A percentile compares a stretch with the other conserved stretches of the same genome.
Evolutionary conservation across 2,797 vertebrate genomes (phyloP).

Genomic region (Poliocrania exsul): DNA sequence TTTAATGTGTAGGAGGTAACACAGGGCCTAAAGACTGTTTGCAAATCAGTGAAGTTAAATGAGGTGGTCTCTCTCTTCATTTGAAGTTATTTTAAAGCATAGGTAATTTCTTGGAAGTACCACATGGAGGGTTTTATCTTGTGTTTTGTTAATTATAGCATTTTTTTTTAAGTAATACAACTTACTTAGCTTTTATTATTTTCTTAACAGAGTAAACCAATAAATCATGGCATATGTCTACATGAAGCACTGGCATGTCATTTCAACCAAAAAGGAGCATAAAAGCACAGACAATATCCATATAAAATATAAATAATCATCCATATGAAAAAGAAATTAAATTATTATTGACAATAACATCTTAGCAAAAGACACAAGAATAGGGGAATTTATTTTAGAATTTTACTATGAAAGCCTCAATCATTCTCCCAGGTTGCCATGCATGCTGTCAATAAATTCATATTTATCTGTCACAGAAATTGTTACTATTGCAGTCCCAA

Average conservation of each 20-base stretch:
- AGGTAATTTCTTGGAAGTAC: not conserved
- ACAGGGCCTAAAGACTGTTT: conserved; percentile 2
- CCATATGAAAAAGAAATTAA: not conserved
- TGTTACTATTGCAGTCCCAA: not conserved
- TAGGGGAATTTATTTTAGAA: not conserved
- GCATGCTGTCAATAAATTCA: not conserved
- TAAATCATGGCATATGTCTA: not conserved
- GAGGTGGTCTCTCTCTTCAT: not conserved
- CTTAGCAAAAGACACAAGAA: not conserved
- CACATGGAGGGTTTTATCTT: not conserved
- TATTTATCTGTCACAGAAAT: not conserved
- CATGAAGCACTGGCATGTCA: not conserved
- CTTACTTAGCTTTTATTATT: not conserved
- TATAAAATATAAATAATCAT: not conserved
- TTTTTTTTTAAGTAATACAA: not conserved
- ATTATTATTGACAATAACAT: not conserved
- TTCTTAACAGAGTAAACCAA: not conserved
- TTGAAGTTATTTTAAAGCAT: not conserved
- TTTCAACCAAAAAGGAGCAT: not conserved
- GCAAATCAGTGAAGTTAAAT: conserved; percentile 29
- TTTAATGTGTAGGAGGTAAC: conserved; percentile 18
- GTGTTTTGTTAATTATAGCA: not conserved
- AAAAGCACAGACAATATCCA: not conserved
- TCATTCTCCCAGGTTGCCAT: not conserved
- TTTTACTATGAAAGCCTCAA: not conserved